These are phyloP conservation scores for Parapsyche elsis DNA, from an alignment of 1,140 invertebrate species.

Conservation along the genomic window DNA sequence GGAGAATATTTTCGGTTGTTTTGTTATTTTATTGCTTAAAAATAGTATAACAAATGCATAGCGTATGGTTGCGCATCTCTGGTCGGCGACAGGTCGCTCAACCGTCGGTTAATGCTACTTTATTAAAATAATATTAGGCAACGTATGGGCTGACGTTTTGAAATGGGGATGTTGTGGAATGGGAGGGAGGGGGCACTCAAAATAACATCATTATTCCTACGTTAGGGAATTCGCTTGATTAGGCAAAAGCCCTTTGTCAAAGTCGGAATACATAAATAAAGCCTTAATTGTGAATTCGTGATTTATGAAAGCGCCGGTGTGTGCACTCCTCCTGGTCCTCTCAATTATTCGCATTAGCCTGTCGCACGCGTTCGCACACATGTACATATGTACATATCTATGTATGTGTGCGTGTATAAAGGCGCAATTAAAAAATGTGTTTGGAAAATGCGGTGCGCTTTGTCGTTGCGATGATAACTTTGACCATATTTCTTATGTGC, in stretches of 20 bases:
- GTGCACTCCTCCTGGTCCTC: background rate
- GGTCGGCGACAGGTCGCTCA: background rate
- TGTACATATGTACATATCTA: too few relatives aligned
- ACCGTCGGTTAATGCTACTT: conserved; percentile 42
- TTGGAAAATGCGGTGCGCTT: background rate
- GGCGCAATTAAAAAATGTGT: background rate
- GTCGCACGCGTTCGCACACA: background rate
- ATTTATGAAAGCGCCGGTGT: conserved; percentile 35
- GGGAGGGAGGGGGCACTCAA: conserved; percentile 28
- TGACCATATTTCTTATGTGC: background rate
- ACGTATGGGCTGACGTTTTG: conserved; percentile 43
- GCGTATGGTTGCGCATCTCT: background rate
- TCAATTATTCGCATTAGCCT: conserved; percentile 16
- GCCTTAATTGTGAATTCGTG: conserved; percentile 44
- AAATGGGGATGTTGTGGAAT: background rate
- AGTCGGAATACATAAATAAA: conserved; percentile 47
- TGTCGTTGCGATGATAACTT: background rate
- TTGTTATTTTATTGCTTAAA: too few relatives aligned
- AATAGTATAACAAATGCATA: too few relatives aligned
- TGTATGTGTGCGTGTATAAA: background rate
- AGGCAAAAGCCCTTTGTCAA: conserved; percentile 47
- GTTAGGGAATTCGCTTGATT: conserved; percentile 50
- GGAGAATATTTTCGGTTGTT: too few relatives aligned
- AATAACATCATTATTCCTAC: conserved; percentile 50
- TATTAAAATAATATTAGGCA: conserved; percentile 48